Evolutionary conservation across 2,797 vertebrate species (phyloP).

Genomic region (Taenioides sp.): DNA sequence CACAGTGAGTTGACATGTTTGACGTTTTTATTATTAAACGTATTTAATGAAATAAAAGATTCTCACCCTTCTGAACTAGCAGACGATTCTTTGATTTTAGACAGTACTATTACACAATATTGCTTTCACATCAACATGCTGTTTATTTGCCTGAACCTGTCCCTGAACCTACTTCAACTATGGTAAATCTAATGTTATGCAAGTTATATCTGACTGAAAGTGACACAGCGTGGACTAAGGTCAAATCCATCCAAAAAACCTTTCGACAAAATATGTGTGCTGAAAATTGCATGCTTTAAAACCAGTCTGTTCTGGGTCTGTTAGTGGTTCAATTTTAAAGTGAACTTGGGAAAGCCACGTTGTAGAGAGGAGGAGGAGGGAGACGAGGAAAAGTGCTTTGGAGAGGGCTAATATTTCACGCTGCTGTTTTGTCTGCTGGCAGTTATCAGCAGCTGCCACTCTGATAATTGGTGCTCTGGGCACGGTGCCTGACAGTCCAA

Average conservation of each 20-base stretch:
- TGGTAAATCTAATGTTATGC: not conserved
- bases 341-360: slow-evolving; percentile 16
- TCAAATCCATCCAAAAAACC: not conserved
- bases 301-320: not conserved
- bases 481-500: slow-evolving; percentile 66
- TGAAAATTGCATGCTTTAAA: slow-evolving; percentile 1
- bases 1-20: not conserved
- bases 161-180: no score
- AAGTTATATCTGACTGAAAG: slow-evolving; percentile 4
- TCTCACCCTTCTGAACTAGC: not conserved
- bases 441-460: slow-evolving; percentile 77
- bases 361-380: slow-evolving; percentile 30
- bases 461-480: slow-evolving; percentile 73
- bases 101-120: not conserved
- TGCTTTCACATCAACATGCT: not conserved
- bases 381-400: slow-evolving; percentile 36
- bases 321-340: slow-evolving; percentile 3
- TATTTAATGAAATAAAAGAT: not conserved
- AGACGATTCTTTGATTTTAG: not conserved
- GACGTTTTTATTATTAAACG: not conserved
- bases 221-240: not conserved
- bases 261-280: not conserved
- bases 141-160: not conserved
- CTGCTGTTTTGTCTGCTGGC: slow-evolving; percentile 70
- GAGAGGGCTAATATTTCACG: slow-evolving; percentile 61